Percentiles rank a stretch among this genome's conserved stretches.
phyloP scores from a whole-genome alignment of 2,888 invertebrate genomes.

The Coecobrya sp. region DNA sequence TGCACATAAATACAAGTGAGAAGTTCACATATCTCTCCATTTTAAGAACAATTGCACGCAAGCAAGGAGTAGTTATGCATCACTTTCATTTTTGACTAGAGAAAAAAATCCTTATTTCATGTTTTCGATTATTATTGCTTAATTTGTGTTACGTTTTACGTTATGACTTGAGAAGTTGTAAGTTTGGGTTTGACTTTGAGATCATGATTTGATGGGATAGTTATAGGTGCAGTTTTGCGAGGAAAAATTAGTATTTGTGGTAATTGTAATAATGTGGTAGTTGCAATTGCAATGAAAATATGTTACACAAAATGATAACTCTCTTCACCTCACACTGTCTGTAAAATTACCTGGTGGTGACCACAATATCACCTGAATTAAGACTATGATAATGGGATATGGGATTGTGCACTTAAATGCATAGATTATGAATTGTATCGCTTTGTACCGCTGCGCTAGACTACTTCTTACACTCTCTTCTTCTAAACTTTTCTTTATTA shows the following conservation, averaged over 20 bases:
- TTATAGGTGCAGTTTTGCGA: conserved; percentile 45
- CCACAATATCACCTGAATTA: conserved; percentile 47
- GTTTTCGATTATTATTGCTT: conserved; percentile 32
- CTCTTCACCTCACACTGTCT: not conserved
- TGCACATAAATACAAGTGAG: not conserved
- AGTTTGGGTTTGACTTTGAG: conserved; percentile 32
- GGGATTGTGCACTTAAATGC: not conserved
- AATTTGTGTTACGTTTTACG: conserved; percentile 39
- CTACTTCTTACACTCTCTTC: not conserved
- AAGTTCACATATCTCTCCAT: not conserved
- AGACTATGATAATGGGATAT: not conserved
- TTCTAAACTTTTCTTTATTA: not conserved
- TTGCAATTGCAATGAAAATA: conserved; percentile 2
- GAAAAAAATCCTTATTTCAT: conserved; percentile 18
- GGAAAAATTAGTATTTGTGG: conserved; percentile 15
- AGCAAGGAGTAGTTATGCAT: not conserved
- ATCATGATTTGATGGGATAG: conserved; percentile 14
- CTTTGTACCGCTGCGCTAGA: too few relatives aligned
- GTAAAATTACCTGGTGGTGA: conserved; percentile 34
- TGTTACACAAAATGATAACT: conserved; percentile 11
- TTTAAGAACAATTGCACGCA: conserved; percentile 7
- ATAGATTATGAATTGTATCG: not conserved
- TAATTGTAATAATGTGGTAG: conserved; percentile 53
- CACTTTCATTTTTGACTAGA: conserved; percentile 68
- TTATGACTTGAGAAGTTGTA: conserved; percentile 39